Evolutionary conservation across 2,797 vertebrate genomes (phyloP).

Genomic region (Rhodeus uyekii): DNA sequence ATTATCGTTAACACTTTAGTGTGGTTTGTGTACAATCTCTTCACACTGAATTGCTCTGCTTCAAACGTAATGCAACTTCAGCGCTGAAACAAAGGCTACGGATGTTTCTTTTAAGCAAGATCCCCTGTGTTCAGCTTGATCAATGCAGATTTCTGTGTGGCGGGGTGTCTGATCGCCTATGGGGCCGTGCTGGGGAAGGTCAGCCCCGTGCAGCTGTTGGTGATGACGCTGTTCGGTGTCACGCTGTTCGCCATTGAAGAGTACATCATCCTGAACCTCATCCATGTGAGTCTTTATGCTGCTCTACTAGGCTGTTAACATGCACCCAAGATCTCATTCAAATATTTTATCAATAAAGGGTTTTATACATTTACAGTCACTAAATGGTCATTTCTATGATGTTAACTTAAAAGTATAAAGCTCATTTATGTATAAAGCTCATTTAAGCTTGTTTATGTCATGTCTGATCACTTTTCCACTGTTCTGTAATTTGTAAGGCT

Average conservation of each 20-base stretch:
- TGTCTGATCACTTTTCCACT: too few species aligned
- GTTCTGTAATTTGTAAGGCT: too few species aligned
- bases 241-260: conserved; percentile 92
- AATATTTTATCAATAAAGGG: not conserved
- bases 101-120: not conserved
- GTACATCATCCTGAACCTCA: conserved; percentile 84
- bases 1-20: not conserved
- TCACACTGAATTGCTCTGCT: not conserved
- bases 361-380: not conserved
- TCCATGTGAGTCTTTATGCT: conserved; percentile 82
- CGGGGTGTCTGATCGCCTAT: conserved; percentile 90
- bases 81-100: not conserved
- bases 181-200: conserved; percentile 93
- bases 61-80: not conserved
- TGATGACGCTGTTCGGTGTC: conserved; percentile 92
- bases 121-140: conserved; percentile 80
- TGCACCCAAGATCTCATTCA: not conserved
- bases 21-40: not conserved
- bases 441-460: too few species aligned
- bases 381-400: too few species aligned
- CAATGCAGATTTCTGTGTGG: conserved; percentile 97
- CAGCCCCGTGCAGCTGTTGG: conserved; percentile 90
- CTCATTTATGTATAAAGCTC: too few species aligned
- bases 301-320: not conserved
- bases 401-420: too few species aligned